Percentiles rank a stretch among this genome's conserved stretches.
Conservation (phyloP, 2,797 vertebrate species). For the Cossypha caffra region DNA sequence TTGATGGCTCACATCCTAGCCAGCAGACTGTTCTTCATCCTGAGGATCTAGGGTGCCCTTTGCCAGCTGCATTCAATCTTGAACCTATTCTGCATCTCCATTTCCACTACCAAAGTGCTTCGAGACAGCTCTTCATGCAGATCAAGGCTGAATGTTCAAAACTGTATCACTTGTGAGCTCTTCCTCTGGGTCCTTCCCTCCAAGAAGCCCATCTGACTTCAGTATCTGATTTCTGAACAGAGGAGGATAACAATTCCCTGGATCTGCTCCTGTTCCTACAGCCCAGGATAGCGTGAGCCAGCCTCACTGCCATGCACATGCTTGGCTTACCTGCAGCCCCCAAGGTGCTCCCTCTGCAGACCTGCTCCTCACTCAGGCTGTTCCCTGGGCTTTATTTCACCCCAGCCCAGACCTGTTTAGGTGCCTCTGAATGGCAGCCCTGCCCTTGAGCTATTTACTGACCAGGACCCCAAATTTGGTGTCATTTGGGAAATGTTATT, state of each 20-base stretch:
- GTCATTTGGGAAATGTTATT: background rate
- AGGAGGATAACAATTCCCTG: background rate
- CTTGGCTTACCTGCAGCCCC: background rate
- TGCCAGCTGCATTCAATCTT: background rate
- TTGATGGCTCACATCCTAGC: background rate
- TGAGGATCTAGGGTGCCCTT: background rate
- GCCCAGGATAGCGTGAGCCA: background rate
- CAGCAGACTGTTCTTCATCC: background rate
- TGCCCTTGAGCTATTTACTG: background rate
- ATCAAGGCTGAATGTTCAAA: background rate
- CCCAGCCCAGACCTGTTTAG: background rate
- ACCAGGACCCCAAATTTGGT: background rate
- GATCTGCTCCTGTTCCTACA: background rate
- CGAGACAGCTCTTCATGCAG: background rate
- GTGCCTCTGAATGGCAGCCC: background rate
- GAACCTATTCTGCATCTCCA: background rate
- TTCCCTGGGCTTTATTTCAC: background rate
- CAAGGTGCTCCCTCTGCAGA: background rate
- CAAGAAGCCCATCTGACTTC: background rate
- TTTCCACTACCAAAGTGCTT: background rate
- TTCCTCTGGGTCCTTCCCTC: background rate
- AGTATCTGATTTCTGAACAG: background rate
- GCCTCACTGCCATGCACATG: background rate
- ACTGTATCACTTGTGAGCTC: rapidly evolving
- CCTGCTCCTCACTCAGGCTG: background rate